Base-by-base conservation (phyloP, 1,140 invertebrate genomes). In the Drusus annulatus region DNA sequence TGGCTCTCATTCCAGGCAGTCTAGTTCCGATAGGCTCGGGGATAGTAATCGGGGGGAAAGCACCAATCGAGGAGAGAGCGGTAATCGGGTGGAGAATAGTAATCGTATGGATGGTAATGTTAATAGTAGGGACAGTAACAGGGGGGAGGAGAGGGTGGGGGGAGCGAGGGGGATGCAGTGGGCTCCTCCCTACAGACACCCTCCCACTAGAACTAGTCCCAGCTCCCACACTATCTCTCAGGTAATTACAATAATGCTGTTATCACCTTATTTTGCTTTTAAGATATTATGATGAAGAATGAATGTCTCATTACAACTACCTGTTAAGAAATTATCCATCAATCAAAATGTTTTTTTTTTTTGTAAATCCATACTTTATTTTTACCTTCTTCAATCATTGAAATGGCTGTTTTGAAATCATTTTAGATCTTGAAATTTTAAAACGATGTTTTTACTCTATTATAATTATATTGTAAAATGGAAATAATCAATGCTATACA, bases 1-100 rank as follows among this genome's bases (percentile, higher is more conserved):
- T 84, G 87, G 74, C 82, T 87, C 52, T 84, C 87, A 63, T 71
- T 85, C 81, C 84, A 86, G 76, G 75, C 88, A 84, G 85, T 87
- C 76, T 80, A 88, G 87, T 31, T 86, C 87, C n/a, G 82, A 83
- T 80, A 51, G 80, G 17, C 51, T 83, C n/a, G 82, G 71, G 8
- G 78, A 83, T 52, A 76, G 79, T 25, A 69, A 19, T 45, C n/a
- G 36, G 17, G 23, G 65, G 50, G 69, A 36, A 69, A 28, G 25
- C 8, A 23, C 19, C 23, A 60, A 60, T 60, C 19, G 21, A 51
- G 7, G n/a, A 73, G 17, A 15, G 21, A 4, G 21, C 78, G 21
- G 50, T 28, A 13, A 54, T 50, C 51, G 60, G 19, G 16, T 80
- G 82, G 36, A 52, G 25, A 65, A 16, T 17, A 31, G 62, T n/a